Evolutionary conservation across 2,113 vertebrate genomes (phyloP), one percentile per base, ranked within the genome.

Genomic region (Aptenodytes forsteri): DNA sequence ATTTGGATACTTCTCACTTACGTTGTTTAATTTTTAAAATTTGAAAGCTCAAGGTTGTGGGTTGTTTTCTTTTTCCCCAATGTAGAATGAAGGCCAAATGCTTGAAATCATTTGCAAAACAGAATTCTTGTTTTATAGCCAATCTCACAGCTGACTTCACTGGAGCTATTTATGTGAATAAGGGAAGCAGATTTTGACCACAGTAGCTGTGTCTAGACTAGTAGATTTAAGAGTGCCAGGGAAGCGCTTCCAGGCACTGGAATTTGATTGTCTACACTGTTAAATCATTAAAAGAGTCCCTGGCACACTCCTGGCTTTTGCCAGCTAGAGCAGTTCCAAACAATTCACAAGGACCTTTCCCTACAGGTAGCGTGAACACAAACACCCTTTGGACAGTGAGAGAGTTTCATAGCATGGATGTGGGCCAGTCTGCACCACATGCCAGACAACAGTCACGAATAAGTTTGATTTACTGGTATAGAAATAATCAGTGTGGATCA

Each of bases 111-210:
- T 77, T 94, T 93, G 66, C 56, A 83, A 95, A 97, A 83, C 49
- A 85, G 82, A 72, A 73, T 88, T 54, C 78, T 95, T 94, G 93
- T 85, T 95, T 87, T 83, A 79, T 59, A 94, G 92, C 89, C 97
- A 95, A 42, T 85, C 87, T 97, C 95, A 94, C 93, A 96, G 92
- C 85, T 96, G 87, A 96, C 66, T 85, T 96, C 93, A 93, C 66
- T 91, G 58, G 46, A 95, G 87, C 76, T 94, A 92, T 94, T 96
- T 92, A 71, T 2, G 0, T 83, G 91, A 91, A 76, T 52, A 66
- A 77, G 77, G 54, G 36, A 83, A 95, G 87, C 32, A 80, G 70
- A 93, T 91, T 97, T 94, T 88, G 91, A 95, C 84, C 89, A 83
- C 47, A 86, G 81, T 90, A 85, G 54, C 85, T 92, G 11, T 54